Evolutionary conservation across 2,888 invertebrate genomes (phyloP).

Genomic region (Axea sp.): DNA sequence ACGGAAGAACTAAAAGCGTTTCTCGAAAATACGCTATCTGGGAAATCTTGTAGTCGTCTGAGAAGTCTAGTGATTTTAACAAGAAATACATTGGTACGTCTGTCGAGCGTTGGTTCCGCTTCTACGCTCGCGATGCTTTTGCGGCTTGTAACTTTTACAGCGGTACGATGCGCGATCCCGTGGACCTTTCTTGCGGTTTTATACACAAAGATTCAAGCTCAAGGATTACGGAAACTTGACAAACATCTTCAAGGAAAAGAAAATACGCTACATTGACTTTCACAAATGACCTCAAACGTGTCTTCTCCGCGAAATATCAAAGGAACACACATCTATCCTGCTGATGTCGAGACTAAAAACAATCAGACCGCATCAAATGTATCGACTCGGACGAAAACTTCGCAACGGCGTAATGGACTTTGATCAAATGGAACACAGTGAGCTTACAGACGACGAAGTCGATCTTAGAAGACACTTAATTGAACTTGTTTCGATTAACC

Average conservation of each 20-base stretch:
- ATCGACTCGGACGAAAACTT: conserved; percentile 42
- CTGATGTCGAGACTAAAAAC: conserved; percentile 47
- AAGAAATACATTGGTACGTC: conserved; percentile 56
- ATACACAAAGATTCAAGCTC: conserved; percentile 33
- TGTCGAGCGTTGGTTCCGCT: conserved; percentile 36
- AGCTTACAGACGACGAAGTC: conserved; percentile 10
- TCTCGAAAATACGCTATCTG: conserved; percentile 32
- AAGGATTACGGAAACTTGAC: conserved; percentile 44
- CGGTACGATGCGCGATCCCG: conserved; percentile 13
- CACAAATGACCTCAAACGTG: conserved; percentile 57
- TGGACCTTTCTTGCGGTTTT: conserved; percentile 49
- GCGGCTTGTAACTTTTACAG: conserved; percentile 33
- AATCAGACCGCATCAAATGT: conserved; percentile 51
- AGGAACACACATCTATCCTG: conserved; percentile 29
- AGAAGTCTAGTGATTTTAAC: conserved; percentile 62
- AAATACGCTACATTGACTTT: conserved; percentile 38
- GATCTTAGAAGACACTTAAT: conserved; percentile 25
- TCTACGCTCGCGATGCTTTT: conserved; percentile 28
- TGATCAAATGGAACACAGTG: conserved; percentile 33
- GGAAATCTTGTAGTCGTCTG: conserved; percentile 53
- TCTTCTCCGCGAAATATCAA: conserved; percentile 28
- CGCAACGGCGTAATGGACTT: conserved; percentile 40
- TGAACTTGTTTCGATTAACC: conserved; percentile 10
- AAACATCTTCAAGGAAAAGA: conserved; percentile 25
- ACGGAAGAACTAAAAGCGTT: conserved; percentile 32